Conservation (phyloP, 2,113 vertebrate species). For the Psammodynastes pulverulentus region DNA sequence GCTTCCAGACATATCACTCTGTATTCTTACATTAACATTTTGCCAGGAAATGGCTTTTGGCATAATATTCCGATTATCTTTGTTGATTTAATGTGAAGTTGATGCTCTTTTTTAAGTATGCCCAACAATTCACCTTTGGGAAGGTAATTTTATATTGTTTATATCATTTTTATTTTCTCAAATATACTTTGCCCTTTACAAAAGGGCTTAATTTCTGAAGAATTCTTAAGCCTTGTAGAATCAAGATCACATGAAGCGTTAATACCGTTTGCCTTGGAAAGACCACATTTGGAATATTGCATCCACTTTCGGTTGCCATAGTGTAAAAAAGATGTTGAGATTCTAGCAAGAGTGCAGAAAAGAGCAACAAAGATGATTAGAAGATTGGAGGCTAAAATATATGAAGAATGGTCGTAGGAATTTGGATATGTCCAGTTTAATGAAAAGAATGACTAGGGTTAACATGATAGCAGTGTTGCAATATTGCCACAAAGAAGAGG, state of each 20-base stretch:
- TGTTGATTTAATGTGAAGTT: constrained; percentile 61
- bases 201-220: constrained; percentile 10
- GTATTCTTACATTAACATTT: constrained; percentile 66
- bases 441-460: not conserved
- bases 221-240: not conserved
- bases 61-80: constrained; percentile 47
- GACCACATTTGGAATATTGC: not conserved
- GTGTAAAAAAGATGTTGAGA: not conserved
- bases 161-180: not conserved
- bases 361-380: not conserved
- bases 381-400: too few relatives aligned
- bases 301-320: not conserved
- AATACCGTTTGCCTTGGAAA: not conserved
- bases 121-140: constrained; percentile 38
- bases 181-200: not conserved
- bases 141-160: constrained; percentile 31
- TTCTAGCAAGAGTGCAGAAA: not conserved
- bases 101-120: constrained; percentile 65
- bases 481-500: not conserved
- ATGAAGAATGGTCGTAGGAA: not conserved
- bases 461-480: not conserved
- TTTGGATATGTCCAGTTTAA: not conserved
- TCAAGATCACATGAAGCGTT: not conserved
- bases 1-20: constrained; percentile 72
- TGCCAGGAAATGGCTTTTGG: constrained; percentile 68